Conservation (phyloP, 2,888 invertebrate genomes). For the Sesamia inferens region DNA sequence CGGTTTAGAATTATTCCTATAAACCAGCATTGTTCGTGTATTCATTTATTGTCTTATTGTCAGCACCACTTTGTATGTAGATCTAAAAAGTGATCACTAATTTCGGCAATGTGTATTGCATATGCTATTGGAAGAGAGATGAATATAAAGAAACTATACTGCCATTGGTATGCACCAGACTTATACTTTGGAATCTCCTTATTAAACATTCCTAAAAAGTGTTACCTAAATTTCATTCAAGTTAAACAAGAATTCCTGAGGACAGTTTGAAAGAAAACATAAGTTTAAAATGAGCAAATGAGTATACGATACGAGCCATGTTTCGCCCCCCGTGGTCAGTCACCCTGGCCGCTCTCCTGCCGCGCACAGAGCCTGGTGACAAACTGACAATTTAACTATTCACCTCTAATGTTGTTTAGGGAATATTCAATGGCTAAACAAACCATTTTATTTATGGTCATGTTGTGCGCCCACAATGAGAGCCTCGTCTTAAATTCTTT, state of each 20-base stretch:
- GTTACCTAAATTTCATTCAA: conserved; percentile 34
- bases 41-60: too few species aligned
- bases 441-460: conserved; percentile 85
- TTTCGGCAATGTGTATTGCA: not conserved
- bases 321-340: conserved; percentile 70
- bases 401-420: conserved; percentile 87
- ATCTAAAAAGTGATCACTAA: not conserved
- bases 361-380: conserved; percentile 77
- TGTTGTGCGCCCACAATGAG: conserved; percentile 83
- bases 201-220: conserved; percentile 18
- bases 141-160: not conserved
- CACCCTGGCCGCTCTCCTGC: conserved; percentile 72
- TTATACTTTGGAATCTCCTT: conserved; percentile 1
- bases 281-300: conserved; percentile 74
- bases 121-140: not conserved
- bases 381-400: conserved; percentile 88
- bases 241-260: conserved; percentile 49
- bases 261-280: conserved; percentile 60
- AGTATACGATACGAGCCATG: conserved; percentile 64
- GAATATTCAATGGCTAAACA: conserved; percentile 84
- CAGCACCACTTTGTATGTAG: too few species aligned
- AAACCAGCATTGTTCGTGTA: too few species aligned
- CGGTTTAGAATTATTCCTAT: too few species aligned
- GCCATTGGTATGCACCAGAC: conserved; percentile 5
- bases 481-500: conserved; percentile 77